Evolutionary conservation across 2,888 invertebrate species (phyloP).

Genomic region (Drosophila fulvimacula): DNA sequence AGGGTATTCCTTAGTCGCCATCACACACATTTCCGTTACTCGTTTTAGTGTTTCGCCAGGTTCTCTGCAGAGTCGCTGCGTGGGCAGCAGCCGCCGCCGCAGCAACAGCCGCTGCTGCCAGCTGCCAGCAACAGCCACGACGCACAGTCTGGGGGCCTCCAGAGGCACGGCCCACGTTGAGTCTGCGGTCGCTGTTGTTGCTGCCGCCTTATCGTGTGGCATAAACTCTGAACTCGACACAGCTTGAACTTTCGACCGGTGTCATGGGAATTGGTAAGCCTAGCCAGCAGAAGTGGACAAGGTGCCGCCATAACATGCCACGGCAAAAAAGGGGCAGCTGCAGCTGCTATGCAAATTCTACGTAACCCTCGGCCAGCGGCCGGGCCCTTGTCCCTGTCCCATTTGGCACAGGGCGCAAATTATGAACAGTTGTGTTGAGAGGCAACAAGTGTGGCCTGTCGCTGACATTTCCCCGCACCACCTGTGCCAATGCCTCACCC

Average conservation of each 20-base stretch:
- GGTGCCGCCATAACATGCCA: conserved; percentile 19
- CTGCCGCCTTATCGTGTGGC: conserved; percentile 52
- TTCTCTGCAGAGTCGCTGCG: conserved; percentile 44
- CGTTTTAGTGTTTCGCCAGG: conserved; percentile 19
- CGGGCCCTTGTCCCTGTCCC: conserved; percentile 19
- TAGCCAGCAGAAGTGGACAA: conserved; percentile 17
- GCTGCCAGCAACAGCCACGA: conserved; percentile 45
- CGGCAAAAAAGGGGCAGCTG: conserved; percentile 26
- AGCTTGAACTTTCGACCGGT: conserved; percentile 61
- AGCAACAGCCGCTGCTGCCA: conserved; percentile 14
- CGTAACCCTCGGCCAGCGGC: conserved; percentile 38
- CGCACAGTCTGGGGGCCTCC: conserved; percentile 49
- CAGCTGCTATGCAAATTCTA: conserved; percentile 53
- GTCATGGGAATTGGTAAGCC: conserved; percentile 51
- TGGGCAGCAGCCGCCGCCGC: conserved; percentile 47
- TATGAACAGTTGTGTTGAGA: conserved; percentile 51
- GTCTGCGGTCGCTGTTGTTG: conserved; percentile 20
- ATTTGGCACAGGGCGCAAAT: conserved; percentile 66
- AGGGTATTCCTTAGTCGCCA: conserved; percentile 13
- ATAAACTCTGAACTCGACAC: conserved; percentile 62
- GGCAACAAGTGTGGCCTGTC: conserved; percentile 52
- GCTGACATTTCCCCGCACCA: conserved; percentile 23
- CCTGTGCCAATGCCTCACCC: background rate
- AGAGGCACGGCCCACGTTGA: conserved; percentile 49
- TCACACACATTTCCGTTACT: background rate